Conservation (phyloP, 2,797 vertebrate genomes). For the Gymnoscopelus braueri region DNA sequence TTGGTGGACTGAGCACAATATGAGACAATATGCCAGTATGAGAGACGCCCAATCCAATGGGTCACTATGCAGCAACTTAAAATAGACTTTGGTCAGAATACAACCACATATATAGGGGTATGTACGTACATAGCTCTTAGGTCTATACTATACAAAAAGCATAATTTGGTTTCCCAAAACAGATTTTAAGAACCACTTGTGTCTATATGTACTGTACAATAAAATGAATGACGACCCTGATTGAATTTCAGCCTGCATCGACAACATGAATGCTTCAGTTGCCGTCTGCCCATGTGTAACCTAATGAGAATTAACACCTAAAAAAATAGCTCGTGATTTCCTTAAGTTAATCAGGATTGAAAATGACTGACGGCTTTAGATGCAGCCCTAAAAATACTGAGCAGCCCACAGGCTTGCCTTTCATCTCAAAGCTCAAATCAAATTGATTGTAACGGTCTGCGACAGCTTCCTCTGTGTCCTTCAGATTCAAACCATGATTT, state of each 20-base stretch:
- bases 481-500: constrained; percentile 74
- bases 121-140: neutral
- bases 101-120: neutral
- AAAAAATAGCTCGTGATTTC: constrained; percentile 69
- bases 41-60: constrained; percentile 20
- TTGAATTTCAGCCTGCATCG: constrained; percentile 39
- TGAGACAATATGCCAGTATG: constrained; percentile 1
- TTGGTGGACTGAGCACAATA: neutral
- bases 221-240: constrained; percentile 22
- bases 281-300: constrained; percentile 51
- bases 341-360: constrained; percentile 72
- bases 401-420: constrained; percentile 71
- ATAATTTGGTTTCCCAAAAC: too few relatives aligned
- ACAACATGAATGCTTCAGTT: constrained; percentile 49
- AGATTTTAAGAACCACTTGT: too few relatives aligned
- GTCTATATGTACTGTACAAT: constrained; percentile 4
- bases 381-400: constrained; percentile 71
- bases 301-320: constrained; percentile 70
- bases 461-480: constrained; percentile 73
- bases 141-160: constrained; percentile 1
- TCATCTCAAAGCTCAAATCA: constrained; percentile 73
- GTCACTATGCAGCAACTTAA: constrained; percentile 32
- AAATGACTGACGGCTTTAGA: constrained; percentile 75
- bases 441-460: constrained; percentile 72
- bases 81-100: constrained; percentile 7